Percentiles rank a stretch among this genome's conserved stretches.
These are phyloP conservation scores for Lepus oiostolus DNA, from an alignment of 2,797 vertebrate species.

Conservation along the genomic window DNA sequence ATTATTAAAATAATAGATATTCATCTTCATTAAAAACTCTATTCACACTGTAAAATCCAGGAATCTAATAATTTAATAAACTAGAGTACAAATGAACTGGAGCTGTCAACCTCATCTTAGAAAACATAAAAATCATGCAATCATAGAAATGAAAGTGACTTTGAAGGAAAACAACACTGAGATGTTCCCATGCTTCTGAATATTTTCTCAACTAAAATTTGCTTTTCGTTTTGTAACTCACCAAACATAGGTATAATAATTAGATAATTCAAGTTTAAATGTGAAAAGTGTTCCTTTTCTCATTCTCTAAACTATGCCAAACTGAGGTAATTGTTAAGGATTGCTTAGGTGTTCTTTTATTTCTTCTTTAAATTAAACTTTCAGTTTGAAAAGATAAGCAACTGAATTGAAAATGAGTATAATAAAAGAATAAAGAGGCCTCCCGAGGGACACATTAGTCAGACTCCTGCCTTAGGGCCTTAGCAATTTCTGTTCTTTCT, in stretches of 20 bases:
- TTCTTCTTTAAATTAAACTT: neutral
- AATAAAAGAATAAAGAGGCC: neutral
- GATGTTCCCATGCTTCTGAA: neutral
- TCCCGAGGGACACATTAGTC: neutral
- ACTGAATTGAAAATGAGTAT: neutral
- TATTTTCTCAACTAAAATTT: conserved; percentile 52
- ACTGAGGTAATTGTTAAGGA: neutral
- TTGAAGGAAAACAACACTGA: conserved; percentile 15
- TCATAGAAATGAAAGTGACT: conserved; percentile 6
- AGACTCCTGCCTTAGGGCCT: neutral
- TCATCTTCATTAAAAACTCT: conserved; percentile 62
- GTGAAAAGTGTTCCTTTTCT: neutral
- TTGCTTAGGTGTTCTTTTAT: neutral
- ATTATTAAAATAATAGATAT: conserved; percentile 76
- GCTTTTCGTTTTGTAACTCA: conserved; percentile 31
- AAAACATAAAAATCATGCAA: conserved; percentile 64
- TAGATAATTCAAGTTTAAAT: neutral
- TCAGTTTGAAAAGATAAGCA: conserved; percentile 20
- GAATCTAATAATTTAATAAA: conserved; percentile 70
- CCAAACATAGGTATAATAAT: neutral
- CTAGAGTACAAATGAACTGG: conserved; percentile 50
- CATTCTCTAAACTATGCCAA: neutral
- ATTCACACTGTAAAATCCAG: conserved; percentile 64
- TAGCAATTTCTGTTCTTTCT: neutral
- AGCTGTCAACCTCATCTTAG: conserved; percentile 36